Percentiles rank a stretch among this genome's conserved stretches.
Conservation (phyloP, 2,797 vertebrate genomes). For the Apogon hyalosoma region DNA sequence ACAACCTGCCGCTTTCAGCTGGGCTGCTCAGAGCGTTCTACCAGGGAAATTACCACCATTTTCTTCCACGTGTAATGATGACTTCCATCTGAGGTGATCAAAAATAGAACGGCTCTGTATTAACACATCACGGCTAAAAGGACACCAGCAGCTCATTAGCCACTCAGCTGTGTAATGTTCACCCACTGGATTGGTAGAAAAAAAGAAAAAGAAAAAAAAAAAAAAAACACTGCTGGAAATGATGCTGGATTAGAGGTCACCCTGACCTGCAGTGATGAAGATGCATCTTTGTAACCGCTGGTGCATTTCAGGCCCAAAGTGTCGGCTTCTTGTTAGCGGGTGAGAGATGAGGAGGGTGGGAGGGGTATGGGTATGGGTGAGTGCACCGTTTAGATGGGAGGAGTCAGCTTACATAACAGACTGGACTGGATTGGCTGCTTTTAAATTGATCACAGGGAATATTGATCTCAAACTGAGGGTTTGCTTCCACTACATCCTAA, state of each 20-base stretch:
- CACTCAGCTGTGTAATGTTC: constrained; percentile 53
- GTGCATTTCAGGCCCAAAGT: constrained; percentile 49
- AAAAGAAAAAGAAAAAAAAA: constrained; percentile 17
- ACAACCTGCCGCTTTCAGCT: constrained; percentile 42
- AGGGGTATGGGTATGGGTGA: background rate
- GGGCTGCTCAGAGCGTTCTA: constrained; percentile 14
- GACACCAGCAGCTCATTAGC: constrained; percentile 36
- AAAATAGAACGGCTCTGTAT: constrained; percentile 44
- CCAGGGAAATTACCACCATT: constrained; percentile 35
- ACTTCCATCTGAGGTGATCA: constrained; percentile 52
- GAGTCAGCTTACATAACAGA: constrained; percentile 27
- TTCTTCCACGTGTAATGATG: constrained; percentile 35
- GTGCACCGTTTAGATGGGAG: constrained; percentile 32
- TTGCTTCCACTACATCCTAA: background rate
- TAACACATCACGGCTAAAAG: constrained; percentile 42
- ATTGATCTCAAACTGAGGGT: background rate
- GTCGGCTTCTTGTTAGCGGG: constrained; percentile 53
- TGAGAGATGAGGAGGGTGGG: constrained; percentile 14
- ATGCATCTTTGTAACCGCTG: constrained; percentile 47
- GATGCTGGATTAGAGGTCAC: constrained; percentile 29
- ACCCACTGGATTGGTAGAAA: constrained; percentile 29
- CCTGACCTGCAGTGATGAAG: constrained; percentile 24
- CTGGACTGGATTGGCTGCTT: background rate
- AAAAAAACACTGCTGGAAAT: constrained; percentile 23
- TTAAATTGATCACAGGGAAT: background rate